These are phyloP conservation scores for Caracal caracal DNA, from an alignment of 2,113 vertebrate species.

Conservation along the genomic window DNA sequence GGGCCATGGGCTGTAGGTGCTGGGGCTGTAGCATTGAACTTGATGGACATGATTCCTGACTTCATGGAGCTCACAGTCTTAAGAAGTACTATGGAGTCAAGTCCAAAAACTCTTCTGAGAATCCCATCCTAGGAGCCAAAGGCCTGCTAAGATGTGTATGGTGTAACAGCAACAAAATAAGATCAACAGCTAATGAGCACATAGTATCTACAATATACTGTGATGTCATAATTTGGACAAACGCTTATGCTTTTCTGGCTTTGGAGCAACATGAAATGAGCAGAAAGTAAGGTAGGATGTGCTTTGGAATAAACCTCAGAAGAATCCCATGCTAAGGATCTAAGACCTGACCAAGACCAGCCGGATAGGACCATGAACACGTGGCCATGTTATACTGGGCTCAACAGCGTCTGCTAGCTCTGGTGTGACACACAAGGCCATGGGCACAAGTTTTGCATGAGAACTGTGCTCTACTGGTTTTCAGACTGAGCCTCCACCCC, in stretches of 20 bases:
- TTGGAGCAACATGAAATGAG: background rate
- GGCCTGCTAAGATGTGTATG: background rate
- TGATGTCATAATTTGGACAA: background rate
- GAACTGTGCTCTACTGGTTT: constrained; percentile 5
- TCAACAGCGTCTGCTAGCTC: background rate
- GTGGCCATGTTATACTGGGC: background rate
- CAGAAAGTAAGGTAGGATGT: background rate
- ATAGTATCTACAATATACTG: background rate
- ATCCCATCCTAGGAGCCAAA: background rate
- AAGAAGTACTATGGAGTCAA: background rate
- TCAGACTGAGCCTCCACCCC: background rate
- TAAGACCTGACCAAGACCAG: background rate
- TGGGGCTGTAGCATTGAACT: background rate
- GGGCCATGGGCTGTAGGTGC: background rate
- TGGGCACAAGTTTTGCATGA: background rate
- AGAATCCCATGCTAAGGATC: background rate
- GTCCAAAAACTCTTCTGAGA: background rate
- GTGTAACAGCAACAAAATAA: background rate
- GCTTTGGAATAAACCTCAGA: background rate
- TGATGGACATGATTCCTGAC: background rate
- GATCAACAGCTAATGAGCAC: background rate
- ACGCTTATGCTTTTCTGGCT: background rate
- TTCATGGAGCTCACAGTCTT: background rate
- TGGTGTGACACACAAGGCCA: background rate
- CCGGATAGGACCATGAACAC: background rate